Evolutionary conservation across 2,888 invertebrate genomes (phyloP).

Genomic region (Phorcus lineatus): DNA sequence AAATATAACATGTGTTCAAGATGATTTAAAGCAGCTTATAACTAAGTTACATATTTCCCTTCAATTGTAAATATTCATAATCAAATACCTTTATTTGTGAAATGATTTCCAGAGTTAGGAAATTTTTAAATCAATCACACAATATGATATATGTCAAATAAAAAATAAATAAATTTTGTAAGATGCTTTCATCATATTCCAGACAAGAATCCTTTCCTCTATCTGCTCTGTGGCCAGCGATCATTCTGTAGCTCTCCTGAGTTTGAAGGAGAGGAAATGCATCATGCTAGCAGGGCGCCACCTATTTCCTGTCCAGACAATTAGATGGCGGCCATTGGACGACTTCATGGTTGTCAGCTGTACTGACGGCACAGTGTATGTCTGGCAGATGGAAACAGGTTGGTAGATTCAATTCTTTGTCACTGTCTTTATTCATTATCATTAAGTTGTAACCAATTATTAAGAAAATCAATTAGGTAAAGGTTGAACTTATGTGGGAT

Average conservation of each 20-base stretch:
- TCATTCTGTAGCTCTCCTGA: slow-evolving; percentile 95
- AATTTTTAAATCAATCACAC: no score
- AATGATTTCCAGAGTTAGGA: no score
- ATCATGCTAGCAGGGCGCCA: slow-evolving; percentile 95
- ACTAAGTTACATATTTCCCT: no score
- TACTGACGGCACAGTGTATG: slow-evolving; percentile 97
- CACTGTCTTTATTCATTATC: no score
- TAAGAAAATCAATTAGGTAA: background rate
- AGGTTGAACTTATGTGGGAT: background rate
- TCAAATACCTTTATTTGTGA: no score
- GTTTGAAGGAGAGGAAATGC: slow-evolving; percentile 93
- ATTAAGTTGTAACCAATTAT: background rate
- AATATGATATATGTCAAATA: no score
- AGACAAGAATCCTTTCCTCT: slow-evolving; percentile 94
- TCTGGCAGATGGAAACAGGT: slow-evolving; percentile 99
- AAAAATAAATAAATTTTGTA: no score
- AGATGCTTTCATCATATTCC: slow-evolving; percentile 63
- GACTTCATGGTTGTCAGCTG: slow-evolving; percentile 98
- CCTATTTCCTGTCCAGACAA: slow-evolving; percentile 94
- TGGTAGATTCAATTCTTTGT: slow-evolving; percentile 26
- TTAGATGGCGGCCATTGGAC: slow-evolving; percentile 97
- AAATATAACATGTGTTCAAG: background rate
- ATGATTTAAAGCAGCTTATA: no score
- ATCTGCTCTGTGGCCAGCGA: slow-evolving; percentile 98
- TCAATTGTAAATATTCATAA: no score